Base-by-base conservation (phyloP, 1,140 invertebrate genomes). In the Zaprionus taronus region DNA sequence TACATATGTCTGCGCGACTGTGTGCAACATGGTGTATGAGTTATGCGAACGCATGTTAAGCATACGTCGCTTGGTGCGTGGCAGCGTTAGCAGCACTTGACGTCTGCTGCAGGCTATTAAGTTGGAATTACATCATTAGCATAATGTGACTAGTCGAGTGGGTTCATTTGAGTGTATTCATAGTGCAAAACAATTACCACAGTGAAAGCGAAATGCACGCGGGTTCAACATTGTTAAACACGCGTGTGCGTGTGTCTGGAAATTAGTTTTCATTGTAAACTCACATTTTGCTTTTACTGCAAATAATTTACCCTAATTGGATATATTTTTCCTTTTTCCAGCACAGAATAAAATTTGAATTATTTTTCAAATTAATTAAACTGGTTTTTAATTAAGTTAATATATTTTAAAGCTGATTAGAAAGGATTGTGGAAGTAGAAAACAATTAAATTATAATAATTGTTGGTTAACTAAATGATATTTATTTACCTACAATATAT, bases 101-200 rank as follows among this genome's bases (percentile, higher is more conserved):
- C 17, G n/a, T 34, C 56, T 70, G 67, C 41, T 57, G 31, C 44
- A 4, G 20, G 38, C 68, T 44, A 83, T 87, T 78, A 80, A 83
- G 72, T 63, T 64, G 78, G 73, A 77, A 70, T 81, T 70, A 79
- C 63, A 41, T 68, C 60, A 79, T 75, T 72, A 41, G 24, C 49
- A 68, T 49, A 64, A 77, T 79, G 62, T 78, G 63, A 61, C 51
- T 79, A 65, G 53, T 17, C 28, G n/a, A 12, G 28, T 53, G 36
- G 22, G 36, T 24, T 47, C 1, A 22, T 15, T 15, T 55, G 34
- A 55, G 24, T 57, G 62, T 24, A 66, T 60, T 72, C 41, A 66
- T 26, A 28, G 36, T 60, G 22, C 38, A 44, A 44, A 47, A 63
- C 62, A 56, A 56, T 38, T 71, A 34, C 36, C 55, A 24, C 24